Percentiles rank a stretch among this genome's conserved stretches.
Evolutionary conservation across 2,888 invertebrate species (phyloP).

Genomic region (Mimas tiliae): DNA sequence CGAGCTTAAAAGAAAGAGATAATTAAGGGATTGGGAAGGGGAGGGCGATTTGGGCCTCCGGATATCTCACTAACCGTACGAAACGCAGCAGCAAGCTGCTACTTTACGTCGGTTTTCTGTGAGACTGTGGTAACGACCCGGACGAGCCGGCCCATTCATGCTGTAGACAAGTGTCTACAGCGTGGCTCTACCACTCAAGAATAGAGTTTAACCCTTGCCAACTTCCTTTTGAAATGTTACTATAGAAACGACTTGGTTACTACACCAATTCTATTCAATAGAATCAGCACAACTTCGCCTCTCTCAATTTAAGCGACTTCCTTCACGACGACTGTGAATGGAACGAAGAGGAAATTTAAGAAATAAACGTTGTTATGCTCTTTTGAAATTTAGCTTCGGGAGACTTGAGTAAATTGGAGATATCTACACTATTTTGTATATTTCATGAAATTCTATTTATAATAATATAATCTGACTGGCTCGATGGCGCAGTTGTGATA

Average conservation of each 20-base stretch:
- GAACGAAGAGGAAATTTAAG: not conserved
- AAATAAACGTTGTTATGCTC: conserved; percentile 13
- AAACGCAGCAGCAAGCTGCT: too few relatives aligned
- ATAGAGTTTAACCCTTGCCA: not conserved
- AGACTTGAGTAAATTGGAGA: not conserved
- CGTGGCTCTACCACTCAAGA: too few relatives aligned
- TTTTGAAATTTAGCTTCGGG: not conserved
- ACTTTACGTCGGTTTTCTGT: too few relatives aligned
- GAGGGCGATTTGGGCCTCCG: too few relatives aligned
- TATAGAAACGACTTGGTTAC: conserved; percentile 1
- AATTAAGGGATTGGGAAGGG: too few relatives aligned
- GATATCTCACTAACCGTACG: too few relatives aligned
- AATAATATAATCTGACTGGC: not conserved
- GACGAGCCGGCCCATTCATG: too few relatives aligned
- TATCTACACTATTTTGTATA: not conserved
- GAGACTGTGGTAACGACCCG: too few relatives aligned
- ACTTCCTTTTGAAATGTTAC: not conserved
- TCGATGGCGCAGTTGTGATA: too few relatives aligned
- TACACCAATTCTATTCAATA: conserved; percentile 22
- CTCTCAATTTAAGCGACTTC: conserved; percentile 1
- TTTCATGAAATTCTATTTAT: not conserved
- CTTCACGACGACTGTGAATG: conserved; percentile 6
- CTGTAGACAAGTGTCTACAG: too few relatives aligned
- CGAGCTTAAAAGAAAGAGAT: too few relatives aligned
- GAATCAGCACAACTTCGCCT: conserved; percentile 2